Evolutionary conservation across 2,888 invertebrate genomes (phyloP).

Genomic region (Apamea sordens): DNA sequence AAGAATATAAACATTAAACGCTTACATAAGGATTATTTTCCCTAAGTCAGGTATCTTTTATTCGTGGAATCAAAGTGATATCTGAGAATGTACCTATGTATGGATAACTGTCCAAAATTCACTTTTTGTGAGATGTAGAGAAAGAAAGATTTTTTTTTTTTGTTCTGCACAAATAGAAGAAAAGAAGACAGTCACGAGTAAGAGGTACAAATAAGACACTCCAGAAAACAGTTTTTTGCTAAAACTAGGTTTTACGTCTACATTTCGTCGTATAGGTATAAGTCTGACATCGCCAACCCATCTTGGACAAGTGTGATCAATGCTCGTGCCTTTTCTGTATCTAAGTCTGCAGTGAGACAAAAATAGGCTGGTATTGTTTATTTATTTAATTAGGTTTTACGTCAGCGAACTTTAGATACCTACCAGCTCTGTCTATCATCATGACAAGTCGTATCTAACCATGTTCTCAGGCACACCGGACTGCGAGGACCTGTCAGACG

Average conservation of each 20-base stretch:
- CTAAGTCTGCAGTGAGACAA: neutral
- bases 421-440: neutral
- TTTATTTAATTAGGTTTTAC: neutral
- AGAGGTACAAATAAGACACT: no score
- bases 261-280: neutral
- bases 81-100: no score
- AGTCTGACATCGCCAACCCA: neutral
- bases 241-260: neutral
- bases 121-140: neutral
- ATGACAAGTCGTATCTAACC: neutral
- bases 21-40: no score
- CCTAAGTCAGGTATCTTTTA: neutral
- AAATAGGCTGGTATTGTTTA: neutral
- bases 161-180: neutral
- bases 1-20: no score
- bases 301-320: neutral
- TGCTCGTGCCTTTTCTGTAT: neutral
- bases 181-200: no score
- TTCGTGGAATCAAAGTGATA: neutral
- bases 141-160: neutral
- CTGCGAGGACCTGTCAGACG: constrained; percentile 98
- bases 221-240: neutral
- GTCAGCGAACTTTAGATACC: neutral
- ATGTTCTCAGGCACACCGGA: constrained; percentile 91
- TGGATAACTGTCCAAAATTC: no score